phyloP scores from a whole-genome alignment of 2,113 vertebrate genomes.

The Pachyramphus minor region DNA sequence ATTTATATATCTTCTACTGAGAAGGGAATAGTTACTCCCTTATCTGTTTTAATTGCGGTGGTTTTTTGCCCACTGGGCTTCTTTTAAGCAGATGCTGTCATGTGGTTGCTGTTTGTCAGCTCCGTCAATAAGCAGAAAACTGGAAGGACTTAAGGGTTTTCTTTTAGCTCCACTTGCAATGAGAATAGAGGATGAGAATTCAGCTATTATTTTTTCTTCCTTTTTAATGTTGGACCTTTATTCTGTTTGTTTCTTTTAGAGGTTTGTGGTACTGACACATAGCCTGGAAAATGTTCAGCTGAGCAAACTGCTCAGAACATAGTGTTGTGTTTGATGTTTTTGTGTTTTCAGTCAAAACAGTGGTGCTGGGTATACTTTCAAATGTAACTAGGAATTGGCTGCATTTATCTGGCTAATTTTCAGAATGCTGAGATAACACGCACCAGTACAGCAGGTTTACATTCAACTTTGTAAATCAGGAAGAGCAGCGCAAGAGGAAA shows the following conservation, averaged over 20 bases:
- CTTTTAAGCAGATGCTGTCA: not conserved
- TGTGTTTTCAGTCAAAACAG: not conserved
- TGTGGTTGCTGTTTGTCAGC: not conserved
- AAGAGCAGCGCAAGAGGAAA: not conserved
- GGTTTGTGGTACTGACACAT: not conserved
- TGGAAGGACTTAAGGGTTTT: accelerated
- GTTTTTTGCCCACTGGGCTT: not conserved
- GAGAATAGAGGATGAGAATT: not conserved
- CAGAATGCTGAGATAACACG: not conserved
- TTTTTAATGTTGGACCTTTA: not conserved
- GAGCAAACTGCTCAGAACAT: not conserved
- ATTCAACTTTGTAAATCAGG: not conserved
- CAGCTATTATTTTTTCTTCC: not conserved
- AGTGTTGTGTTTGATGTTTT: not conserved
- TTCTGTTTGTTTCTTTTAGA: not conserved
- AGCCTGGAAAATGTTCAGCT: not conserved
- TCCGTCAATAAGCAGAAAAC: not conserved
- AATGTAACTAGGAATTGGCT: not conserved
- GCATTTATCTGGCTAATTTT: not conserved
- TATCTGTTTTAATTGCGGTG: not conserved
- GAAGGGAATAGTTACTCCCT: not conserved
- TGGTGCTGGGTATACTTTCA: not conserved
- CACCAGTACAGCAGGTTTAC: not conserved
- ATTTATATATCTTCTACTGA: not conserved
- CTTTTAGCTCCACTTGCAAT: not conserved